Conservation (phyloP, 2,113 vertebrate genomes). For the Hypomesus transpacificus region DNA sequence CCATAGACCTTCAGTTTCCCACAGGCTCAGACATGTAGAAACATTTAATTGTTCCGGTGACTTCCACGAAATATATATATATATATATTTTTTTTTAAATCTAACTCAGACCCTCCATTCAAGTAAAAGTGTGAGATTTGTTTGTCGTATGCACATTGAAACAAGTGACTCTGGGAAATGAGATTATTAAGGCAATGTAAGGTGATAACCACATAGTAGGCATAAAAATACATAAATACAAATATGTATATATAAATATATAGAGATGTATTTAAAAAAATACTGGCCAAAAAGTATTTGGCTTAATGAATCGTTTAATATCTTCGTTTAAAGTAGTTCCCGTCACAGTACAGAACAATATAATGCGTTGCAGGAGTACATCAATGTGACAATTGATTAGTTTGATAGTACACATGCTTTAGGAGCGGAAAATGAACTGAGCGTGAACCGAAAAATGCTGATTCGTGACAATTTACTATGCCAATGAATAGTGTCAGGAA, state of each 20-base stretch:
- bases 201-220: no score
- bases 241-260: no score
- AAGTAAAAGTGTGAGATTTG: no score
- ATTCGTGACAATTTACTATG: background rate
- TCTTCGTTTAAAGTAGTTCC: background rate
- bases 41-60: background rate
- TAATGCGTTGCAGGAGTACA: background rate
- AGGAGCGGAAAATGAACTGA: background rate
- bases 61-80: no score
- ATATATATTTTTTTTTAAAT: no score
- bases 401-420: background rate
- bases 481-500: conserved; percentile 27
- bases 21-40: background rate
- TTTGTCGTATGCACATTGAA: no score
- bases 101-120: no score
- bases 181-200: no score
- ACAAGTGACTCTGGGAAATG: no score
- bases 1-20: conserved; percentile 2
- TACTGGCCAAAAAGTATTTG: background rate
- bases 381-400: background rate
- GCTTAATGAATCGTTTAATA: background rate
- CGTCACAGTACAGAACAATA: background rate
- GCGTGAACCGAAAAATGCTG: no score
- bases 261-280: no score
- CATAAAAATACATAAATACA: no score